Base-by-base conservation (phyloP, 1,140 invertebrate species). In the Brachionus paranguensis region DNA sequence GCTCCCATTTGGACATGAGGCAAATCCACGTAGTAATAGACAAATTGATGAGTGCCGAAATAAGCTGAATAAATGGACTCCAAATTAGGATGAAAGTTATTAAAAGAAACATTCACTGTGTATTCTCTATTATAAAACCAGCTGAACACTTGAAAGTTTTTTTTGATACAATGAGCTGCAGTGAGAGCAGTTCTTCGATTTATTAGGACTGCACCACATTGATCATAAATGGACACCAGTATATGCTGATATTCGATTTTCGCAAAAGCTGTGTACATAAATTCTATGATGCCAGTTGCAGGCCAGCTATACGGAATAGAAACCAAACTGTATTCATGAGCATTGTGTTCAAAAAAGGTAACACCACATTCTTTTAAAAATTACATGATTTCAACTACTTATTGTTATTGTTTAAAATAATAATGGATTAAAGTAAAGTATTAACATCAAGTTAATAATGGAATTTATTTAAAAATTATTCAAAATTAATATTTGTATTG, bases 261-360 rank as follows among this genome's bases (percentile, higher is more conserved):
- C 3, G 24, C 53, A 24, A 81, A 64, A 33, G 78, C 12, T n/a
- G 33, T 43, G 20, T 64, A 81, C 37, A 43, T 45, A 20, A 64
- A 81, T 45, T 81, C 78, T 14, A 81, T 1, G 20, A 81, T 64
- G 1, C 50, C 78, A 14, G 64, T 3, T 4, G 78, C 78, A 12
- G 78, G 78, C 78, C 78, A 81, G 37, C 78, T 81, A 68, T 81
- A 68, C 10, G 53, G 53, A 41, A 68, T 12, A 17, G 78, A 17
- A 45, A 20, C 12, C 3, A 2, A 20, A 24, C 78, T 55, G 3
- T 1, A 29, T 33, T 81, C 27, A 17, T 60, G 10, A 27, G 78
- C 78, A 41, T 60, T 81, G 3, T 60, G 50, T 33, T 81, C 20
- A 81, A 45, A 81, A 81, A 37, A 17, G 1, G 78, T 81, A 0